A percentile compares a stretch with the other conserved stretches of the same genome.
These are phyloP conservation scores for Eulemur rubriventer DNA, from an alignment of 2,797 vertebrate genomes.

Conservation along the genomic window DNA sequence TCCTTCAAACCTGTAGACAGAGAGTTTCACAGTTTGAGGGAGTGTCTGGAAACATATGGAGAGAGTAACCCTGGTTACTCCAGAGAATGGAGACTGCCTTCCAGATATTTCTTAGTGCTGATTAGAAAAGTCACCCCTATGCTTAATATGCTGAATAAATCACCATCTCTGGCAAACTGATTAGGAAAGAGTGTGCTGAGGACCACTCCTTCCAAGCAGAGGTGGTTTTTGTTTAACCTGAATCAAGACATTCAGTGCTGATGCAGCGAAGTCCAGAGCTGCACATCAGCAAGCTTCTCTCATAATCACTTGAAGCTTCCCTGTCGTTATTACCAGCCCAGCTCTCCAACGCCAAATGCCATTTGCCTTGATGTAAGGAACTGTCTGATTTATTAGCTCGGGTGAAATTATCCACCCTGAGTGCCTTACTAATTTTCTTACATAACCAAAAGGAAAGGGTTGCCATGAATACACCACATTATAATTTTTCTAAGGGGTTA, in stretches of 20 bases:
- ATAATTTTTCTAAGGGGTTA: slow-evolving; percentile 51
- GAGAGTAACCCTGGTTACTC: not conserved
- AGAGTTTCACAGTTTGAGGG: not conserved
- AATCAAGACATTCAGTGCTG: slow-evolving; percentile 81
- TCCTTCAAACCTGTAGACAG: not conserved
- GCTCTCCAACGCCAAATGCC: slow-evolving; percentile 72
- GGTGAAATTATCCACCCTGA: slow-evolving; percentile 76
- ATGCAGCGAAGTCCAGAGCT: slow-evolving; percentile 78
- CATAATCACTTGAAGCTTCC: slow-evolving; percentile 80
- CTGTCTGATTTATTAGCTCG: slow-evolving; percentile 78
- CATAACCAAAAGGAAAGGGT: slow-evolving; percentile 67
- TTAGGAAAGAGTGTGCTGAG: slow-evolving; percentile 49
- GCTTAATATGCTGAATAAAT: slow-evolving; percentile 49
- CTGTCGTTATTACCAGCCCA: slow-evolving; percentile 74
- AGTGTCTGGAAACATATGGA: not conserved
- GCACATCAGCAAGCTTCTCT: slow-evolving; percentile 82
- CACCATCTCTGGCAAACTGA: slow-evolving; percentile 51
- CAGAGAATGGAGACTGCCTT: not conserved
- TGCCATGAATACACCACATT: slow-evolving; percentile 4
- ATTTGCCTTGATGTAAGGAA: slow-evolving; percentile 78
- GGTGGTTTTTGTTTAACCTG: slow-evolving; percentile 77
- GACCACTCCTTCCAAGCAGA: slow-evolving; percentile 63
- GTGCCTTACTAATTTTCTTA: slow-evolving; percentile 79
- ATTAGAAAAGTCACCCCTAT: not conserved
- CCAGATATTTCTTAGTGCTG: not conserved